Evolutionary conservation across 23 tunicate genomes (phyloP).

Genomic region (Halocynthia roretzi): DNA sequence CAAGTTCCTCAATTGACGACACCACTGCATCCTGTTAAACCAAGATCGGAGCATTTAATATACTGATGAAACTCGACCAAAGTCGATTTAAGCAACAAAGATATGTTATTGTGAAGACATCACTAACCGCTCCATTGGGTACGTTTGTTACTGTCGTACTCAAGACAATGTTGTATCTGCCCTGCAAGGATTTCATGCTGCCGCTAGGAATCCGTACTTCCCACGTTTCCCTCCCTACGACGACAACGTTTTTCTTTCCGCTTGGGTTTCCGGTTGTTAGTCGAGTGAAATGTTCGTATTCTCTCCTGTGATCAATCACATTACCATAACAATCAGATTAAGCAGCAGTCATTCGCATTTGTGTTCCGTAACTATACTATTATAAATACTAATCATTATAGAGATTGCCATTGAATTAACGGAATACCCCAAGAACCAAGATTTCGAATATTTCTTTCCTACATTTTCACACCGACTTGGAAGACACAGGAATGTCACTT

Average conservation of each 20-base stretch:
- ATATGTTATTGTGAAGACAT: background rate
- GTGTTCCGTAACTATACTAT: too few species aligned
- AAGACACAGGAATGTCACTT: too few species aligned
- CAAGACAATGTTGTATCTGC: conserved; percentile 13
- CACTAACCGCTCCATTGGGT: conserved; percentile 7
- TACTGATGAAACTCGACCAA: background rate
- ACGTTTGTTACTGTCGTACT: background rate
- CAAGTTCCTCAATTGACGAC: background rate
- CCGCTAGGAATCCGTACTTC: background rate
- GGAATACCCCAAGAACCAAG: too few species aligned
- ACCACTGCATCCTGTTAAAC: conserved; percentile 13
- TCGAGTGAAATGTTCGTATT: conserved; percentile 10
- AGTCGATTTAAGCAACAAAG: background rate
- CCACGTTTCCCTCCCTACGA: conserved; percentile 4
- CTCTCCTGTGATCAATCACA: background rate
- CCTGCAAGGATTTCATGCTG: background rate
- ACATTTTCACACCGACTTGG: too few species aligned
- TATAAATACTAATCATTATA: too few species aligned
- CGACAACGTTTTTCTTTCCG: conserved; percentile 6
- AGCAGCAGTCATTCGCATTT: too few species aligned
- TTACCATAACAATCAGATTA: too few species aligned
- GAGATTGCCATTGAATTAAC: too few species aligned
- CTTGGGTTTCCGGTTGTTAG: background rate
- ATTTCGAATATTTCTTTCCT: too few species aligned
- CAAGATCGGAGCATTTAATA: background rate